These are phyloP conservation scores for Palythoa grandis DNA, from an alignment of 92 coral and sea anemone genomes.

Conservation along the genomic window DNA sequence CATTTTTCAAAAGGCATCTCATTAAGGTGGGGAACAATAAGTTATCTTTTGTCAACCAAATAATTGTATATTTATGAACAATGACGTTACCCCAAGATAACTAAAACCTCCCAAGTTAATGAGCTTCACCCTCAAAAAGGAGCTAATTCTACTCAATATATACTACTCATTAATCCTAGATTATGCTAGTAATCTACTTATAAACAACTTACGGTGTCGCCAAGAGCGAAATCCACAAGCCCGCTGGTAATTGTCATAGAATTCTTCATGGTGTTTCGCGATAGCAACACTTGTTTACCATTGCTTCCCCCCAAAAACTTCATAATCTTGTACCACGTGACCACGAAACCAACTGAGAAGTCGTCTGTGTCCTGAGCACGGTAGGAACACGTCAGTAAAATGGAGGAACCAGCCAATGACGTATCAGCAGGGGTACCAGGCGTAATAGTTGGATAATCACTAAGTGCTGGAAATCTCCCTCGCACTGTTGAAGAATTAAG, in stretches of 20 bases:
- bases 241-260: constrained; percentile 48
- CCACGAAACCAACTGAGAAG: constrained; percentile 47
- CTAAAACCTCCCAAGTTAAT: too few relatives aligned
- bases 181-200: background rate
- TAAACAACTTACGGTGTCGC: constrained; percentile 78
- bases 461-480: constrained; percentile 61
- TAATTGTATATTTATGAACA: too few relatives aligned
- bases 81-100: too few relatives aligned
- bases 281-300: constrained; percentile 64
- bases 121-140: background rate
- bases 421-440: constrained; percentile 62
- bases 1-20: too few relatives aligned
- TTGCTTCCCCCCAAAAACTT: constrained; percentile 73
- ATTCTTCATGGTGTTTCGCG: constrained; percentile 54
- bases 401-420: constrained; percentile 57
- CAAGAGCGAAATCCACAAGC: constrained; percentile 69
- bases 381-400: constrained; percentile 66
- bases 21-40: too few relatives aligned
- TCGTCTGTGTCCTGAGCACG: constrained; percentile 57
- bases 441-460: constrained; percentile 52
- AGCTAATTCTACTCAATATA: background rate
- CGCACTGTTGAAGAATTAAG: constrained; percentile 54
- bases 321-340: constrained; percentile 81
- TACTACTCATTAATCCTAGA: background rate
- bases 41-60: too few relatives aligned